Evolutionary conservation across 2,113 vertebrate species (phyloP).

Genomic region (Chrysemys picta): DNA sequence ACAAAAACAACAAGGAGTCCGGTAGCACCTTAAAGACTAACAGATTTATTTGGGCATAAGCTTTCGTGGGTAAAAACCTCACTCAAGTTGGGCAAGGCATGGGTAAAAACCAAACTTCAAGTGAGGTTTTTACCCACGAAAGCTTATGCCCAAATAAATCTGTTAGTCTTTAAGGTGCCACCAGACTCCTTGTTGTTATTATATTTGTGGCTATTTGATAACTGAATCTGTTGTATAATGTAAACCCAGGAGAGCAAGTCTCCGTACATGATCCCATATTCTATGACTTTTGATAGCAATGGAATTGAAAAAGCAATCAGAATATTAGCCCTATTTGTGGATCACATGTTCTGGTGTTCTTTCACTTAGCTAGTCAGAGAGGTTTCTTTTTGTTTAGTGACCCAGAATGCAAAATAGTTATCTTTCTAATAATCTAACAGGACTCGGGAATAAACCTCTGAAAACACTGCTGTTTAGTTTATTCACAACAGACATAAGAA

Average conservation of each 20-base stretch:
- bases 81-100: too few species aligned
- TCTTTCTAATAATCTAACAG: not conserved
- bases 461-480: slow-evolving; percentile 3
- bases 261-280: rapidly evolving
- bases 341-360: not conserved
- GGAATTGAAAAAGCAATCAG: not conserved
- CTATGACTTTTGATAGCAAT: not conserved
- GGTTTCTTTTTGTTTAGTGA: not conserved
- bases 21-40: too few species aligned
- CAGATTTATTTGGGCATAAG: too few species aligned
- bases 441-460: slow-evolving; percentile 7
- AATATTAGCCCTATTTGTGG: rapidly evolving
- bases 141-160: too few species aligned
- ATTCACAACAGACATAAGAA: slow-evolving; percentile 25
- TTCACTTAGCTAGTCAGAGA: not conserved
- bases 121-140: too few species aligned
- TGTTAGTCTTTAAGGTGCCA: too few species aligned
- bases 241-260: not conserved
- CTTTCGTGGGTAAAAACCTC: too few species aligned
- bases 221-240: not conserved
- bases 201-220: rapidly evolving
- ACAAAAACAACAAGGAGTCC: too few species aligned
- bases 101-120: too few species aligned
- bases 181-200: not conserved
- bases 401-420: not conserved